These are phyloP conservation scores for Linyphia triangularis DNA, from an alignment of 2,888 invertebrate genomes.

Conservation along the genomic window DNA sequence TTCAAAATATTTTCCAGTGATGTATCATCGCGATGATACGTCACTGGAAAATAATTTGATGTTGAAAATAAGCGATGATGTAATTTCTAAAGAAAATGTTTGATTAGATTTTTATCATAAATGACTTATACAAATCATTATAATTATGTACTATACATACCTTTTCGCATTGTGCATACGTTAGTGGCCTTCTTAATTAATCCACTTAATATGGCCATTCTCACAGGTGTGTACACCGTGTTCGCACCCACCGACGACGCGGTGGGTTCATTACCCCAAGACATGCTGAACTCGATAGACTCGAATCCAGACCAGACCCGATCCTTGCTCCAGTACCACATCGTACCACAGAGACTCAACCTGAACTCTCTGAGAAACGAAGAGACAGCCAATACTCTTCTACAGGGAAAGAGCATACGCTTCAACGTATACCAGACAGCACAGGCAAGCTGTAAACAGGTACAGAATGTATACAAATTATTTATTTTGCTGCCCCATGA, in stretches of 20 bases:
- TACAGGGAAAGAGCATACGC: slow-evolving; percentile 71
- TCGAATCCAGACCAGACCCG: slow-evolving; percentile 67
- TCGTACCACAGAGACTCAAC: slow-evolving; percentile 67
- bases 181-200: no score
- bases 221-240: slow-evolving; percentile 73
- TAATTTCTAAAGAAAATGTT: neutral
- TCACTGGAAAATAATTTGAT: neutral
- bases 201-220: neutral
- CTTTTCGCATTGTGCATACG: no score
- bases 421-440: slow-evolving; percentile 73
- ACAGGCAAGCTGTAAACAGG: slow-evolving; percentile 51
- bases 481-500: neutral
- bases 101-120: no score
- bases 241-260: slow-evolving; percentile 76
- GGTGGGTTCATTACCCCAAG: slow-evolving; percentile 71
- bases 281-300: slow-evolving; percentile 71
- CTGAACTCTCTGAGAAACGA: slow-evolving; percentile 71
- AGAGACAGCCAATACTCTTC: slow-evolving; percentile 65
- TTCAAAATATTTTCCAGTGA: no score
- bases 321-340: slow-evolving; percentile 75
- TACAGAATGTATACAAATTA: neutral
- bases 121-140: no score
- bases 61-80: neutral
- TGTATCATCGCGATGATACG: no score
- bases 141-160: neutral